Conservation (phyloP, 2,888 invertebrate genomes). For the Cephus pulcher region DNA sequence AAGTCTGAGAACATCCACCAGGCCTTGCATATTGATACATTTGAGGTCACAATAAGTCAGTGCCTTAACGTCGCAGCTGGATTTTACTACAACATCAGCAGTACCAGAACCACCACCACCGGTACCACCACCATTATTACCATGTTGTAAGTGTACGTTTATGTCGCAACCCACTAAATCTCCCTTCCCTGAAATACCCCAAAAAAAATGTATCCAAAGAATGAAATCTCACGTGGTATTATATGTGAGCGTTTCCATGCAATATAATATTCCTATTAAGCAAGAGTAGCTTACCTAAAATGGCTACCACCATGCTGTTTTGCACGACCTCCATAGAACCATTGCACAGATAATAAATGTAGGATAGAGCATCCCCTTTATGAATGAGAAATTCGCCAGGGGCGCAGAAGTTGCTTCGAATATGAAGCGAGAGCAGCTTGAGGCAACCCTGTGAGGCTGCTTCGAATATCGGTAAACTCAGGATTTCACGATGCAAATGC, state of each 20-base stretch:
- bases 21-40: conserved; percentile 90
- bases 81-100: conserved; percentile 86
- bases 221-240: neutral
- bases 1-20: conserved; percentile 87
- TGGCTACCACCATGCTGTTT: conserved; percentile 96
- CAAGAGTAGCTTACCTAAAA: conserved; percentile 79
- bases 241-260: neutral
- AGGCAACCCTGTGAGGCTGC: conserved; percentile 94
- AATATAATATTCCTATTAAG: neutral
- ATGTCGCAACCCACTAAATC: conserved; percentile 95
- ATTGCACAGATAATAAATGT: conserved; percentile 95
- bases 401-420: conserved; percentile 94
- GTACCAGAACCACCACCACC: conserved; percentile 71
- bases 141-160: conserved; percentile 80
- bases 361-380: conserved; percentile 92
- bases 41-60: conserved; percentile 96
- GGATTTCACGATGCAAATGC: conserved; percentile 94
- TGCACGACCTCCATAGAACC: conserved; percentile 98
- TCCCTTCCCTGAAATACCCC: conserved; percentile 78
- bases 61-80: conserved; percentile 94
- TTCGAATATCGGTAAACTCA: conserved; percentile 94
- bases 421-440: conserved; percentile 91
- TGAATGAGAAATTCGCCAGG: conserved; percentile 96
- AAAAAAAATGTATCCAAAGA: neutral
- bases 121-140: conserved; percentile 71